Base-by-base conservation (phyloP, 2,113 vertebrate genomes). In the Cygnus buccinator region DNA sequence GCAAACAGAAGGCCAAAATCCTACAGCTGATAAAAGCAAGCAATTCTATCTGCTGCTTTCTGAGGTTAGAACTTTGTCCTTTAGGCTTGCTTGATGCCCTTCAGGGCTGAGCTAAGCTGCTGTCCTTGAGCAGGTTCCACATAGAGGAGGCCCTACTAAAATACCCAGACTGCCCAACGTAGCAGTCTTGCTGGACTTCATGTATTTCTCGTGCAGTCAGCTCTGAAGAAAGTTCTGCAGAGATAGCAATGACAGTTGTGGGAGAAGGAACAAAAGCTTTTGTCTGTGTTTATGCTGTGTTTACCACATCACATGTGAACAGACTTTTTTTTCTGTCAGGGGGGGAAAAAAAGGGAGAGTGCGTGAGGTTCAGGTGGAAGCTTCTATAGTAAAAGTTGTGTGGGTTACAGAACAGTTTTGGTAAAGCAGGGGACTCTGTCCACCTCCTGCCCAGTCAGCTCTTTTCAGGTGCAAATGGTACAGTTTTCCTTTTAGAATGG, bases 11-110 rank as follows among this genome's bases (percentile, higher is more conserved):
- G 16, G 17, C 11, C 11, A 7, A 19, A 70, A n/a, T 20, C 20
- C 37, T 52, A 1, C 0, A 0, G 25, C 8, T 23, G 0, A 1
- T n/a, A 16, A 28, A 18, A 31, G 6, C 13, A 13, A n/a, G 10
- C 1, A 0, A 9, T 48, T 48, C 20, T 16, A 8, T 28, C 20
- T 70, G 35, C 15, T 22, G 20, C 26, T 37, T 21, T 13, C 29
- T 13, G 8, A 43, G 23, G 57, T 22, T 41, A 48, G 57, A 31
- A 21, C 25, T 48, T 31, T 8, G 17, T 26, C 14, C 21, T 41
- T 16, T 54, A 62, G 29, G 14, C 46, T 46, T 26, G 33, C 50
- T 41, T 28, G 22, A 37, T 8, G 13, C n/a, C 23, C 10, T 5
- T 13, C 28, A 10, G 48, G 20, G 21, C 61, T 25, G 63, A 19